phyloP scores from a whole-genome alignment of 2,888 invertebrate species.

The Limnephilus marmoratus region DNA sequence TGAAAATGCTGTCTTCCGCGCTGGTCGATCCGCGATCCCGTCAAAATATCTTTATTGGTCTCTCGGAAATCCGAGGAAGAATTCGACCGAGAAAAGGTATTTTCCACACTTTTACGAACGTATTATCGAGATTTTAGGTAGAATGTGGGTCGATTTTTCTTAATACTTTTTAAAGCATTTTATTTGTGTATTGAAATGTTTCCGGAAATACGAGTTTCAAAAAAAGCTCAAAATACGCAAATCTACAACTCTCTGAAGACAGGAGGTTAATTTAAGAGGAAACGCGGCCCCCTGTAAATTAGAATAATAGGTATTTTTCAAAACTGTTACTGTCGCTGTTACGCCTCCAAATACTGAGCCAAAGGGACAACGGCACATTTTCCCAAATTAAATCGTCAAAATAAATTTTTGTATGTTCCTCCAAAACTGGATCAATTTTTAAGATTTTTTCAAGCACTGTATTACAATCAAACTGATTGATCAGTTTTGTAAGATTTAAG shows the following conservation, averaged over 20 bases:
- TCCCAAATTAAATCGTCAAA: no score
- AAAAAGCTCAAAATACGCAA: background rate
- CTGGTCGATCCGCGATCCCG: background rate
- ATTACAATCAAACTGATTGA: no score
- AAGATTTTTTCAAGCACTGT: no score
- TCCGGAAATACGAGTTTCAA: background rate
- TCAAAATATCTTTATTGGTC: background rate
- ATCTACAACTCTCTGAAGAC: background rate
- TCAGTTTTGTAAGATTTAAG: no score
- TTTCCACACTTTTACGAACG: background rate
- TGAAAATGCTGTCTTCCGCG: constrained; percentile 26
- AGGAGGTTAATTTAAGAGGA: background rate
- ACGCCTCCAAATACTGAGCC: no score
- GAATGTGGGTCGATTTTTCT: background rate
- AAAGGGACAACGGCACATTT: no score
- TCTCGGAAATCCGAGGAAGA: background rate
- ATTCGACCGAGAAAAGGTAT: background rate
- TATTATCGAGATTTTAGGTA: background rate
- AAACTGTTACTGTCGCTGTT: no score
- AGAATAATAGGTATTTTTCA: no score
- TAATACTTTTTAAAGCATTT: background rate
- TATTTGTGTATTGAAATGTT: background rate
- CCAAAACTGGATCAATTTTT: no score
- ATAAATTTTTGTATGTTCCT: no score
- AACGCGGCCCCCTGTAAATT: no score